A percentile compares a stretch with the other conserved stretches of the same genome.
Evolutionary conservation across 2,113 vertebrate species (phyloP).

Genomic region (Clarias gariepinus): DNA sequence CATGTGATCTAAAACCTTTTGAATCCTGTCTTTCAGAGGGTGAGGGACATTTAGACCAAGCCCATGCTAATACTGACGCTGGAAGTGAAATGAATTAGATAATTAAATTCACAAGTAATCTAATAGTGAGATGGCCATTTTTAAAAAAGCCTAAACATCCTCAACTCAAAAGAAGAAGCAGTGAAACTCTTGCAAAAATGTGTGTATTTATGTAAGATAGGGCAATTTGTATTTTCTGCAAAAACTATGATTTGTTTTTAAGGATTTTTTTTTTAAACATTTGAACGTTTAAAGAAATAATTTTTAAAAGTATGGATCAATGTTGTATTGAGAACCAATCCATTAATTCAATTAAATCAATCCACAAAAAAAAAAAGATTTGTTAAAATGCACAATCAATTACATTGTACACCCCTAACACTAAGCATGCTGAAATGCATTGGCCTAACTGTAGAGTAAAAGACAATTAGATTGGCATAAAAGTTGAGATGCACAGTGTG

Average conservation of each 20-base stretch:
- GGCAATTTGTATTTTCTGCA: neutral
- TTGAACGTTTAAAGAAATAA: too few relatives aligned
- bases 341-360: too few relatives aligned
- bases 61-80: neutral
- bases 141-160: neutral
- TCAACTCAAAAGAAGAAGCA: too few relatives aligned
- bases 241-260: too few relatives aligned
- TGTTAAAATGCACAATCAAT: too few relatives aligned
- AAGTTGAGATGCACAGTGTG: conserved; percentile 29
- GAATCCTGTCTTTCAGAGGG: neutral
- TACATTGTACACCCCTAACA: too few relatives aligned
- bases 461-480: neutral
- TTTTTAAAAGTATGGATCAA: too few relatives aligned
- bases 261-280: too few relatives aligned
- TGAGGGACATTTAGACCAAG: neutral
- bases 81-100: neutral
- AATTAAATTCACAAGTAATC: neutral
- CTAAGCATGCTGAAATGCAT: neutral
- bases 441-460: neutral
- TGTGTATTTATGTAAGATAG: too few relatives aligned
- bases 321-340: too few relatives aligned
- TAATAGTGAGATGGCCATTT: neutral
- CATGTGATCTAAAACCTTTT: neutral
- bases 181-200: too few relatives aligned
- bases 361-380: too few relatives aligned